Base-by-base conservation (phyloP, 2,888 invertebrate species). In the Exephanes ischioxanthus region DNA sequence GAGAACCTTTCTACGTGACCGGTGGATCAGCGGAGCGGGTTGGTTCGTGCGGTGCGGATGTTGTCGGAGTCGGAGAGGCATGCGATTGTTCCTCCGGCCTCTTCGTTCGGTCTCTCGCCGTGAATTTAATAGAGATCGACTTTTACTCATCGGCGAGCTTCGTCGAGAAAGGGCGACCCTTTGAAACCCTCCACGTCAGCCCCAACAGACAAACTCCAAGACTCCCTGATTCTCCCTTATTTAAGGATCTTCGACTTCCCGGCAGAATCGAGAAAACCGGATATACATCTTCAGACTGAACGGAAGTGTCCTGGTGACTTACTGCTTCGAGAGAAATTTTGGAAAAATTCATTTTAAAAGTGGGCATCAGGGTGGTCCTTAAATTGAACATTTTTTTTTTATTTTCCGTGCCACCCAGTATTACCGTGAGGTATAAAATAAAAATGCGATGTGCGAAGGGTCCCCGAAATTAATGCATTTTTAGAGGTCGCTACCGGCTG, bases 1-100 rank as follows among this genome's bases (percentile, higher is more conserved):
- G 84, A 81, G 84, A 78, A 84, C 78, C 51, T 81, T 84, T 84
- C 73, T 81, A 78, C 84, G 84, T 81, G 84, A 84, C 68, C 77
- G 77, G 84, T 68, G 66, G 61, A 73, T 80, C 58, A 77, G 66
- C 67, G 51, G 55, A 79, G 73, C 51, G 63, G 77, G 76, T 77
- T 67, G 41, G 45, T 61, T 45, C 68, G 58, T 63, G 48, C 51
- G 79, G 26, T 71, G 51, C 51, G 61, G 79, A 72, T 51, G 37
- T 71, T 41, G 51, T n/a, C 22, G 22, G 63, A 71, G 51, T 79
- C 63, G 48, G 30, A 51, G 37, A 71, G 37, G 51, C 22, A 66
- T 48, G 71, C 19, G 63, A 51, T 30, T 58, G 41, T 70, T 45
- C 26, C 68, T 48, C 30, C 19, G 58, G 22, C 61, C n/a, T 33